phyloP scores from a whole-genome alignment of 2,797 vertebrate genomes.

The Eulemur albifrons region DNA sequence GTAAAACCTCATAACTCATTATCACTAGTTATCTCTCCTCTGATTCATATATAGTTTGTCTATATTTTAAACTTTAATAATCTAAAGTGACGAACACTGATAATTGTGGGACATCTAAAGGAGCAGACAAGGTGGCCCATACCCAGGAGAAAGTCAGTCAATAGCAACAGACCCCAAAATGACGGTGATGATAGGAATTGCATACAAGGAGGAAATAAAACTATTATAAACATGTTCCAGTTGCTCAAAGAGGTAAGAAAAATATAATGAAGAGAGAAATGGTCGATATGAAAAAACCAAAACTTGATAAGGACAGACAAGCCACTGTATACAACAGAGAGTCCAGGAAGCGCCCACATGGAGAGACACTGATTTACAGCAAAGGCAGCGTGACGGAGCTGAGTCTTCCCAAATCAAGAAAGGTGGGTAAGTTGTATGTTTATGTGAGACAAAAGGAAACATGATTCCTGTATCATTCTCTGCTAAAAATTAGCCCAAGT shows the following conservation, averaged over 20 bases:
- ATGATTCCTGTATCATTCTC: not conserved
- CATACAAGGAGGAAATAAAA: not conserved
- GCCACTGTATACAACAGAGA: accelerated
- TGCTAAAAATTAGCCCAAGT: not conserved
- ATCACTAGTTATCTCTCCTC: not conserved
- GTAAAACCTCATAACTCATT: too few relatives aligned
- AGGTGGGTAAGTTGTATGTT: accelerated
- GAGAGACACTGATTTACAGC: accelerated
- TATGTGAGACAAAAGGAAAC: not conserved
- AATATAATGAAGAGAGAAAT: not conserved
- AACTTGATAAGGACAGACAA: not conserved
- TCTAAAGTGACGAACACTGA: not conserved
- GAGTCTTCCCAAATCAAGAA: not conserved
- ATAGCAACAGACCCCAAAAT: not conserved
- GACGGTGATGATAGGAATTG: accelerated
- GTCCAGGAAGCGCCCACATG: not conserved
- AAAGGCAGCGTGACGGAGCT: too few relatives aligned
- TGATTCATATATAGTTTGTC: not conserved
- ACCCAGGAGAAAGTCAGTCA: not conserved
- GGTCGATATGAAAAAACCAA: too few relatives aligned
- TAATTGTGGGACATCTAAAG: not conserved
- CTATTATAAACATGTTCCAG: too few relatives aligned
- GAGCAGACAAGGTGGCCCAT: not conserved
- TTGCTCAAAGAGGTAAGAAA: too few relatives aligned
- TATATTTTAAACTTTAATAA: not conserved